Base-by-base conservation (phyloP, 53 echinoderm and acorn worm genomes). In the Crossaster papposus region DNA sequence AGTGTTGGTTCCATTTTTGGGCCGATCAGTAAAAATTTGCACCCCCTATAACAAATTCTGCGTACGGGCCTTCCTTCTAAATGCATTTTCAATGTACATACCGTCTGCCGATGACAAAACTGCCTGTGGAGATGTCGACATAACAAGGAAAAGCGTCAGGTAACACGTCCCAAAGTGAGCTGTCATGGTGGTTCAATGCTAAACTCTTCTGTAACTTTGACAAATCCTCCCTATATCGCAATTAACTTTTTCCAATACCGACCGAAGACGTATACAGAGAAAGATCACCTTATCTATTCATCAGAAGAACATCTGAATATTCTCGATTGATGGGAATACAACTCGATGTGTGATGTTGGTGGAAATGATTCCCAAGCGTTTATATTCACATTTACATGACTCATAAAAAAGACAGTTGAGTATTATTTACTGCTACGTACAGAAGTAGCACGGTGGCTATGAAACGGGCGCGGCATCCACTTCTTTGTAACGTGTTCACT, bases 381-480 rank as follows among this genome's bases (percentile, higher is more conserved):
- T 44, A 38, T 51, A 78, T 18, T 0, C 20, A 70, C 72, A 23
- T 50, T 71, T 34, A 30, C 30, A 76, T 4, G 18, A 23, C 24
- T 38, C 14, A 65, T 36, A 23, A 20, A 20, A 36, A 23, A 54
- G 30, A 65, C 36, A 14, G 23, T 32, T 54, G n/a, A 55, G 29
- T 5, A 24, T 51, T 4, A 1, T n/a, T n/a, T n/a, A n/a, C n/a
- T n/a, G n/a, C n/a, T n/a, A 12, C 6, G 44, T 71, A 29, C 30
- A 30, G 37, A 8, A 36, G 33, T 58, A 34, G 35, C 37, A 75
- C 23, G 62, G 37, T 76, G 26, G 64, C 70, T 62, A 54, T 63
- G 23, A 36, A 87, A 28, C 71, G 87, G 87, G 87, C 9, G 87
- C 87, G 87, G 87, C 75, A 24, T 36, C 36, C 58, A 6, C 22